Conservation (phyloP, 1,140 invertebrate species). For the Spodoptera litura region DNA sequence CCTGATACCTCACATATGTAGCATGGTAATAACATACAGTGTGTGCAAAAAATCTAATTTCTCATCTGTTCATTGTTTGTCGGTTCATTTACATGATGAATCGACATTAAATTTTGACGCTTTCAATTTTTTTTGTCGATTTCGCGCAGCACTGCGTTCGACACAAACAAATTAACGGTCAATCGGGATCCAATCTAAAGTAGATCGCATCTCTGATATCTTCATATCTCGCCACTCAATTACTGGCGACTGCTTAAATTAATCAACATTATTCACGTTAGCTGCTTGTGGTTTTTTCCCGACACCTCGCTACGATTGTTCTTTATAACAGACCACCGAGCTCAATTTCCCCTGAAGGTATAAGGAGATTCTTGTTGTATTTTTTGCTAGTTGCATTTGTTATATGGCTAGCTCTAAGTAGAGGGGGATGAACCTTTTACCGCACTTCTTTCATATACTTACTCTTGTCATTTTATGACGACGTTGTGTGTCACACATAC, state of each 20-base stretch:
- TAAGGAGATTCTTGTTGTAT: too few species aligned
- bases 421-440: too few species aligned
- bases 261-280: conserved; percentile 59
- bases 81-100: conserved; percentile 47
- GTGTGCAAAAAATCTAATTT: not conserved
- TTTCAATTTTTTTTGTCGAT: conserved; percentile 43
- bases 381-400: too few species aligned
- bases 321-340: too few species aligned
- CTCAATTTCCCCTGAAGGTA: too few species aligned
- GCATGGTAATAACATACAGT: not conserved
- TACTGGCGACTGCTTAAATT: conserved; percentile 61
- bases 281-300: conserved; percentile 48
- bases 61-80: conserved; percentile 29
- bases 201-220: conserved; percentile 70
- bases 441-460: too few species aligned
- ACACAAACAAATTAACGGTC: conserved; percentile 68
- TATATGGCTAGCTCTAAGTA: too few species aligned
- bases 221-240: conserved; percentile 63
- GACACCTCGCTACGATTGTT: not conserved
- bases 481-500: too few species aligned
- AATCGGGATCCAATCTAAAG: conserved; percentile 72
- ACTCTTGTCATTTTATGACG: too few species aligned
- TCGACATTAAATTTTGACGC: conserved; percentile 44
- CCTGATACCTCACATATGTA: conserved; percentile 15
- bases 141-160: conserved; percentile 42